Evolutionary conservation across 2,888 invertebrate species (phyloP), one percentile per base, ranked within the genome.

Genomic region (Prenolepis imparis): DNA sequence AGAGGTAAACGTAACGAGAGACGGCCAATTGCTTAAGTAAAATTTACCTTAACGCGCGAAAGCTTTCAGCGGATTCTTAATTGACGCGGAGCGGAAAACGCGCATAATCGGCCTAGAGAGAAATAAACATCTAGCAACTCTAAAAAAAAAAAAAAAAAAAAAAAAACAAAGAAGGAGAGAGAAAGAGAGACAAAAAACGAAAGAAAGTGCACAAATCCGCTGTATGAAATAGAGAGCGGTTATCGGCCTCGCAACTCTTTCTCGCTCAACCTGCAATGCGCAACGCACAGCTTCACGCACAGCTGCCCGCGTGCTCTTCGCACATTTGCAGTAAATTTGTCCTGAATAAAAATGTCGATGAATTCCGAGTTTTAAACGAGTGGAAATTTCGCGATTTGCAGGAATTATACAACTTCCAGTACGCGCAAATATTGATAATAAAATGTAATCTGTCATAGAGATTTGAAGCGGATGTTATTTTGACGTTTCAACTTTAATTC

Each of bases 141-240:
- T 52, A 48, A 48, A 48, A 6, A 18, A 48, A 48, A 2, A 48
- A 6, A n/a, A 6, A 18, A n/a, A n/a, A n/a, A n/a, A n/a, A 18
- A 2, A 41, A 41, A 48, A 28, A 36, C 5, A 24, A 24, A 52
- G 21, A 21, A n/a, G n/a, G 15, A 36, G 36, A 36, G 48, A 52
- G 12, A 4, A 24, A 72, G 32, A 28, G 32, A 44, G 3, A 75
- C 12, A 15, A 5, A 28, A 9, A 15, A 6, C 24, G 21, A 28
- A 12, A 24, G n/a, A 57, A 3, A 21, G 41, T 28, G 21, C 55
- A 70, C 73, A 78, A 87, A 85, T 89, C 84, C 86, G 61, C 61
- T 67, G 61, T 72, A 84, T 88, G 86, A 86, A 89, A 89, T 87
- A 89, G 73, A 75, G 28, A 28, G 28, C 82, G 84, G 88, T 89